Evolutionary conservation across 1,140 invertebrate genomes (phyloP), one percentile per base, ranked within the genome.

Genomic region (Bombus cullumanus): DNA sequence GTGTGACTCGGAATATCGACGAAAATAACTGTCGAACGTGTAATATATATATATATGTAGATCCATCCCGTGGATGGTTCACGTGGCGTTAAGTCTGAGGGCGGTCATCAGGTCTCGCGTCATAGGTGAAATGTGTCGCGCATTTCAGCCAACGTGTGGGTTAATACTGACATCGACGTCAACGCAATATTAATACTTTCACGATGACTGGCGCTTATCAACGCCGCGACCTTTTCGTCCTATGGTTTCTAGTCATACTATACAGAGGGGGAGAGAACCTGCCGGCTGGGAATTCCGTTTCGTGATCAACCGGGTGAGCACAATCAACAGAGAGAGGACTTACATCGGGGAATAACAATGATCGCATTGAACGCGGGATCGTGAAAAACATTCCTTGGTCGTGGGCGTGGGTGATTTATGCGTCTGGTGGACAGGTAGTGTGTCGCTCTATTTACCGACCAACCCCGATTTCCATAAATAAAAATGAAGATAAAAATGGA

Each of bases 131-230:
- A 41, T 13, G 34, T 39, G 74, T 59, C 34, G 31, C 74, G 53
- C 37, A 6, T 77, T 31, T 39, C 62, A 34, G 15, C 5, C 72
- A 47, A 13, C 64, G 22, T 34, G 25, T 34, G 25, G 43, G 64
- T 69, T 77, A 41, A 77, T 28, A 34, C 64, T 12, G 82, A 53
- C 62, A 28, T 83, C 73, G 57, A 76, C n/a, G 73, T 76, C 73
- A 59, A 76, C 82, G 43, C 62, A 22, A 78, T 83, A 78, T 78
- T 71, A 71, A 83, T 83, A 83, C 28, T 34, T 43, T 22, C 12
- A 69, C 43, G 62, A 83, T 83, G 74, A 71, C 82, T 83, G 41
- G 64, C 64, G 82, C 47, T 83, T 78, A 77, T 78, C 82, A 53
- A 3, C 22, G 34, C 28, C 0, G 4, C 47, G 12, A 22, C 15